phyloP scores from a whole-genome alignment of 2,797 vertebrate species.

The Leontopithecus rosalia region DNA sequence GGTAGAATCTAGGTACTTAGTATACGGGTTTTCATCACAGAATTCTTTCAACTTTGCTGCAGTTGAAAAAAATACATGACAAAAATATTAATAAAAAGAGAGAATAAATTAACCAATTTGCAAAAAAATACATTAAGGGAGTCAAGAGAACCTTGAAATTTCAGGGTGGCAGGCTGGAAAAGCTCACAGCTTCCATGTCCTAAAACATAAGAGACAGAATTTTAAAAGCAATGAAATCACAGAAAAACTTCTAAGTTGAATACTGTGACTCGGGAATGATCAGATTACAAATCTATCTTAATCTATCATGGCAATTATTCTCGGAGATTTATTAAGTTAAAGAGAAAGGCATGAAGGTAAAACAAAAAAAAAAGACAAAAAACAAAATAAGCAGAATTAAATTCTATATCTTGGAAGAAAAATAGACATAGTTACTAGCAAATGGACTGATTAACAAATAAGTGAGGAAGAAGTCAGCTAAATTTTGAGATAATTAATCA shows the following conservation, averaged over 20 bases:
- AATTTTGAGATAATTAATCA: background rate
- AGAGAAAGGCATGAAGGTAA: background rate
- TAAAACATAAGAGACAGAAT: background rate
- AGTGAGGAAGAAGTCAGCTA: background rate
- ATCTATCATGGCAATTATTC: background rate
- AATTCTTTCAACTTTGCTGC: background rate
- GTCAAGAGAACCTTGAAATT: background rate
- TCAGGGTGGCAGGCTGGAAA: background rate
- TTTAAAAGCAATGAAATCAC: background rate
- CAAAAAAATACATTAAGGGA: background rate
- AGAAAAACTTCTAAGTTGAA: background rate
- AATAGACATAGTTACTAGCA: background rate
- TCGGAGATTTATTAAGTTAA: background rate
- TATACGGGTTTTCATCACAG: accelerated
- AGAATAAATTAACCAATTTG: background rate
- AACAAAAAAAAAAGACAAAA: background rate
- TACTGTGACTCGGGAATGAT: background rate
- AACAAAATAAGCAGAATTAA: background rate
- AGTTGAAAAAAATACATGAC: background rate
- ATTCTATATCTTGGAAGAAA: background rate
- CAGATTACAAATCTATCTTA: background rate
- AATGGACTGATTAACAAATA: background rate
- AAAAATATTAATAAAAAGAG: background rate
- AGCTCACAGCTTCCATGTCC: background rate
- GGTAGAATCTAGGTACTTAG: too few relatives aligned